Evolutionary conservation across 92 coral and sea anemone genomes (phyloP).

Genomic region (Palythoa heliodiscus): DNA sequence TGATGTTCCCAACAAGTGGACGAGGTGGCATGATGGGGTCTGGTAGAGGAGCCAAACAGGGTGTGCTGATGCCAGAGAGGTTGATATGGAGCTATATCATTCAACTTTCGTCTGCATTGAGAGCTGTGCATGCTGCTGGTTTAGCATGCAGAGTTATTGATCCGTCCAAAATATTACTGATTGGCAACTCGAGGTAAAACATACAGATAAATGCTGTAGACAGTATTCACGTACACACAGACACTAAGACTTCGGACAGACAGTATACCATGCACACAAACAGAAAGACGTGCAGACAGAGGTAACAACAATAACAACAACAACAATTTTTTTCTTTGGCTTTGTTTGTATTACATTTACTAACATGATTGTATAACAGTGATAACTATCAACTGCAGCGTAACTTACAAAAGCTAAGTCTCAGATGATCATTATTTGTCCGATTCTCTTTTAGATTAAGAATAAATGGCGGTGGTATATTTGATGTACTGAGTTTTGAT

Average conservation of each 20-base stretch:
- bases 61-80: conserved; percentile 94
- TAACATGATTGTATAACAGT: too few species aligned
- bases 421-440: background rate
- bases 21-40: conserved; percentile 69
- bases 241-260: background rate
- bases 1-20: conserved; percentile 73
- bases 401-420: background rate
- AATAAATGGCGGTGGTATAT: conserved; percentile 98
- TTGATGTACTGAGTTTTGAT: conserved; percentile 94
- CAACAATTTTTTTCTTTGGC: too few species aligned
- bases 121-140: conserved; percentile 91
- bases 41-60: conserved; percentile 78
- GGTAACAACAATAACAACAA: background rate
- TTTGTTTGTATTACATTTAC: too few species aligned
- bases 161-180: conserved; percentile 94
- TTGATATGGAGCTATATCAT: conserved; percentile 98
- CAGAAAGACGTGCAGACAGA: background rate
- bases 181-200: conserved; percentile 89
- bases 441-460: conserved; percentile 62
- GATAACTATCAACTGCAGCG: background rate
- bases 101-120: conserved; percentile 93
- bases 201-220: background rate
- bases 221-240: too few species aligned
- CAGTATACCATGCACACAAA: background rate
- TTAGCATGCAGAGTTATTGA: conserved; percentile 97